Evolutionary conservation across 2,797 vertebrate genomes (phyloP).

Genomic region (Buphagus erythrorhynchus): DNA sequence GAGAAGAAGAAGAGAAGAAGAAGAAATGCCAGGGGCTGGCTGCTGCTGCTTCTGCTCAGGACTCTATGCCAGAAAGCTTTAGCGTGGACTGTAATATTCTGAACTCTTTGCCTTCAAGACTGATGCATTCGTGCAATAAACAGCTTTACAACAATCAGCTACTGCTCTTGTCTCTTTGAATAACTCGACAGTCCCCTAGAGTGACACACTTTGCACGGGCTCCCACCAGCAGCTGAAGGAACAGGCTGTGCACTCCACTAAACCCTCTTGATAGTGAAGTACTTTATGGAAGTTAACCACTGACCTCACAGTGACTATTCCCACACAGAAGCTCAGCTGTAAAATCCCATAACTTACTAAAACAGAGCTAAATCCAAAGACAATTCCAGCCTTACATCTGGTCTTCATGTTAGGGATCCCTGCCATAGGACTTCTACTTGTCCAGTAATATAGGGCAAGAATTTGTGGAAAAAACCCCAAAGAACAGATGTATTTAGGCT

Average conservation of each 20-base stretch:
- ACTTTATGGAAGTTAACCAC: neutral
- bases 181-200: too few species aligned
- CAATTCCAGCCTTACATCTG: neutral
- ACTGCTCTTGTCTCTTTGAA: too few species aligned
- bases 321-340: accelerated
- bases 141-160: too few species aligned
- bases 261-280: neutral
- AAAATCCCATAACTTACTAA: neutral
- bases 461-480: neutral
- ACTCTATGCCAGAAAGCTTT: too few species aligned
- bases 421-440: accelerated
- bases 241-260: neutral
- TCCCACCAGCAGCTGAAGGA: neutral
- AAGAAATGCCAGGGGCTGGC: too few species aligned
- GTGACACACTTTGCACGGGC: accelerated
- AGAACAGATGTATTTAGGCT: neutral
- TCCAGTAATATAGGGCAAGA: neutral
- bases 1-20: too few species aligned
- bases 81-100: too few species aligned
- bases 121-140: too few species aligned
- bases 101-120: too few species aligned
- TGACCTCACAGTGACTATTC: neutral
- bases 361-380: neutral
- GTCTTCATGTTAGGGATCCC: neutral
- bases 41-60: too few species aligned